Evolutionary conservation across 2,113 vertebrate genomes (phyloP), one percentile per base, ranked within the genome.

Genomic region (Protomyctophum bolini): DNA sequence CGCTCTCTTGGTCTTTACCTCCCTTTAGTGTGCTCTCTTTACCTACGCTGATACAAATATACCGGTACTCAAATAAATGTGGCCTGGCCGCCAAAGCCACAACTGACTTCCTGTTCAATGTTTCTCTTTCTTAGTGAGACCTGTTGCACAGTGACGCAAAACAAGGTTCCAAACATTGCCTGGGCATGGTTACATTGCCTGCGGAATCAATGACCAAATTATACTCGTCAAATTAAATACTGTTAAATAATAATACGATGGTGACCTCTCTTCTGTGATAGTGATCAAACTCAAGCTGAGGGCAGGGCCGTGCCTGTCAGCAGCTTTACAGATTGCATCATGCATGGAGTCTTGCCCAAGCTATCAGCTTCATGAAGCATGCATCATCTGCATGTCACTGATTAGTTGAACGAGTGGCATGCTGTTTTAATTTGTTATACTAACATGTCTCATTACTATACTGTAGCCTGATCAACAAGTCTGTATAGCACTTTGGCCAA

Each of bases 71-170:
- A 72, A 88, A 75, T 90, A 72, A 88, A 75, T 90, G 80, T 49
- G 88, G 88, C 89, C 81, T 83, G 85, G 86, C 92, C 91, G 80
- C 89, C 47, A 69, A 86, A 88, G 86, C 91, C 92, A 91, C 92
- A 93, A 91, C 92, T 87, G 83, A 91, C 92, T 93, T 93, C 92
- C 93, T 92, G 92, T 89, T 92, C 80, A 75, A 72, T 85, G 75
- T 72, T 87, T 89, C 91, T 90, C 90, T 89, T 91, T 90, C 90
- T 72, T 67, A 85, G 80, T 73, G 46, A 49, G 76, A 80, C 57
- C 65, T 75, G 89, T 90, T 91, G 87, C 88, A 86, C 70, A 54
- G 87, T 80, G 81, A 89, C 83, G 86, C 83, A 86, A 87, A 73
- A 76, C 82, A 81, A 66, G 50, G 61, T 76, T 63, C 69, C 54